These are phyloP conservation scores for Clinocottus analis DNA, from an alignment of 2,113 vertebrate genomes.

Conservation along the genomic window DNA sequence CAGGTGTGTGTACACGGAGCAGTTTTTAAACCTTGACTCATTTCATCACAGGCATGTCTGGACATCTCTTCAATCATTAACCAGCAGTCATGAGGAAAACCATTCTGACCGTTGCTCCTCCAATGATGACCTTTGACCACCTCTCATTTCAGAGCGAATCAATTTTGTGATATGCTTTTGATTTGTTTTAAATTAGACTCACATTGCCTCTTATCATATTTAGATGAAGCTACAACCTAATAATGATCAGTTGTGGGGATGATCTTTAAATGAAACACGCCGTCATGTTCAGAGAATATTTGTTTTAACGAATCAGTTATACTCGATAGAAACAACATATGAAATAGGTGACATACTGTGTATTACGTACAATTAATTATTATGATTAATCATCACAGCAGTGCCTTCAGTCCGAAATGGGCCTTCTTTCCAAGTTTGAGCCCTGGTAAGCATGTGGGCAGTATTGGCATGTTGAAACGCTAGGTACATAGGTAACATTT, in stretches of 20 bases:
- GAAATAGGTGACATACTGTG: neutral
- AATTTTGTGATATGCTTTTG: neutral
- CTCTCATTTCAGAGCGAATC: neutral
- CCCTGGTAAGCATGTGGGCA: neutral
- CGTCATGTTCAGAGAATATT: neutral
- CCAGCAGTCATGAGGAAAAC: slow-evolving; percentile 20
- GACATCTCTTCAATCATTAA: slow-evolving; percentile 56
- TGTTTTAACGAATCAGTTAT: neutral
- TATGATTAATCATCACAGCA: neutral
- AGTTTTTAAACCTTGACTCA: slow-evolving; percentile 52
- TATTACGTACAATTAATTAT: neutral
- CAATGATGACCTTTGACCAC: neutral
- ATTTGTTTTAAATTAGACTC: neutral
- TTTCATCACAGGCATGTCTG: slow-evolving; percentile 18
- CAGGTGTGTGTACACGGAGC: neutral
- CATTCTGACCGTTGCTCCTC: neutral
- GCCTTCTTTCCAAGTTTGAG: neutral
- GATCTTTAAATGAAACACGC: neutral
- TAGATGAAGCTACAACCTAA: neutral
- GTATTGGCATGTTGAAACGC: no score
- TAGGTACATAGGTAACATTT: no score
- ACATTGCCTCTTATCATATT: neutral
- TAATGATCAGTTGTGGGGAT: neutral
- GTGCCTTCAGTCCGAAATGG: neutral
- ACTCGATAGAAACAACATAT: neutral